Evolutionary conservation across 2,888 invertebrate species (phyloP).

Genomic region (Mylabris sibirica): DNA sequence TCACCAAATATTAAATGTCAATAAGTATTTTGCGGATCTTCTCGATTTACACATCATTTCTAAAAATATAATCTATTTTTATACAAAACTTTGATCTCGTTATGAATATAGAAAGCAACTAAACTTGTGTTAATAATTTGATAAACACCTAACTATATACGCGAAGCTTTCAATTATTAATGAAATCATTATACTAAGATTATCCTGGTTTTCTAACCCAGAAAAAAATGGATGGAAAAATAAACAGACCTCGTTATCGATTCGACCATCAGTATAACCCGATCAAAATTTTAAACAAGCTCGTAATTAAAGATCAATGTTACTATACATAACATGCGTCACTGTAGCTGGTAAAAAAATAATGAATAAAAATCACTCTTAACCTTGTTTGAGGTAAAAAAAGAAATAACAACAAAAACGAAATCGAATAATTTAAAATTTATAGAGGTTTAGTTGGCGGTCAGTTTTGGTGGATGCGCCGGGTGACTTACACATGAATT

Average conservation of each 20-base stretch:
- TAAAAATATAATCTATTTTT: neutral
- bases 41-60: no score
- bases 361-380: neutral
- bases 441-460: neutral
- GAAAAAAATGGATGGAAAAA: neutral
- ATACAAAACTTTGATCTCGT: no score
- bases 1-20: conserved; percentile 14
- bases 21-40: conserved; percentile 24
- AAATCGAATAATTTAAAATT: neutral
- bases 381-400: neutral
- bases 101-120: no score
- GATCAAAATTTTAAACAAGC: conserved; percentile 13
- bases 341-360: neutral
- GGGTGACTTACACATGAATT: neutral
- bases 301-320: conserved; percentile 14
- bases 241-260: neutral
- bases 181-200: neutral
- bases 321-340: neutral
- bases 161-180: neutral
- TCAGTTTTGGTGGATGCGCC: conserved; percentile 9
- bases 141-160: conserved; percentile 16
- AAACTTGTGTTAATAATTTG: conserved; percentile 26
- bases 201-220: neutral
- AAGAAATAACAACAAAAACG: neutral
- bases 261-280: conserved; percentile 5